Base-by-base conservation (phyloP, 2,113 vertebrate species). In the Pedionomus torquatus region DNA sequence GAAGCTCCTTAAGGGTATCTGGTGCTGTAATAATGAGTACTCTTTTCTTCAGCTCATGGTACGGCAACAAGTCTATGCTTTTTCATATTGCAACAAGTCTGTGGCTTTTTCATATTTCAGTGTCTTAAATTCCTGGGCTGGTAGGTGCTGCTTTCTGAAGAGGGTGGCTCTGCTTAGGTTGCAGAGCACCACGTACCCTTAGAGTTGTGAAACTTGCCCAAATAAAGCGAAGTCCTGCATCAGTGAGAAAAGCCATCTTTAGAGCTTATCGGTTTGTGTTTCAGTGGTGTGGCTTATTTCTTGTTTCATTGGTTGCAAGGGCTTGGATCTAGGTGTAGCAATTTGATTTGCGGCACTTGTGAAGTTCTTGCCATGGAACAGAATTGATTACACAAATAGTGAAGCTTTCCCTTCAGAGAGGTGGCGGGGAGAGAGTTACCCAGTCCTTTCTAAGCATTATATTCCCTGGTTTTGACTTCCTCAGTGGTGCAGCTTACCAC, bases 181-280 rank as follows among this genome's bases (percentile, higher is more conserved):
- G 33, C n/a, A 65, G 64, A 39, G 17, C 48, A 44, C 21, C 26
- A 5, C 2, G 8, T 52, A 51, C 41, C 4, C n/a, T 10, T 20
- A 26, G 39, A 43, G 52, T 28, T 89, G 39, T 69, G 63, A 41
- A n/a, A 55, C 33, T 43, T 74, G 19, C 14, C 49, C 24, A 28
- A 43, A 33, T 35, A 35, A 17, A 31, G 5, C 11, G 3, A 58
- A n/a, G 19, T 31, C 14, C 52, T 43, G 26, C 31, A 6, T 74
- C 19, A 6, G 15, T 19, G 76, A 46, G 43, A 37, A 57, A 33
- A 55, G 35, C 5, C 1, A 2, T 17, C 24, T 57, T 43, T 30
- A 61, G 39, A 44, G 13, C 10, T 52, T 15, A 17, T 8, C 1
- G 2, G 18, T 31, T 33, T 1, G 1, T 46, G 14, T 43, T 74